A percentile compares a stretch with the other conserved stretches of the same genome.
These are phyloP conservation scores for Pteropus rufus DNA, from an alignment of 2,797 vertebrate species.

Conservation along the genomic window DNA sequence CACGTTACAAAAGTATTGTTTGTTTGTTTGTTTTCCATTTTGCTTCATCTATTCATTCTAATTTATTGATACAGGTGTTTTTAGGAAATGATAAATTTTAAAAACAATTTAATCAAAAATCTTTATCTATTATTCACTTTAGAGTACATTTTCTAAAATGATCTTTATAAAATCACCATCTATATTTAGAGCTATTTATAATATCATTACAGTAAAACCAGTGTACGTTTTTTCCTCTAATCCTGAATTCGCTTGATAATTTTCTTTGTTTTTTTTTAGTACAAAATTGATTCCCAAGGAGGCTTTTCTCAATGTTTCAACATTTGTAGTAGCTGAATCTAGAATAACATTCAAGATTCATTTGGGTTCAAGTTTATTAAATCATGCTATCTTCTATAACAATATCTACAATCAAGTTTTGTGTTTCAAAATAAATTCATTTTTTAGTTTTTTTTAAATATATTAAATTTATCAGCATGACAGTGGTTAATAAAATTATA, in stretches of 20 bases:
- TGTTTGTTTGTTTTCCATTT: not conserved
- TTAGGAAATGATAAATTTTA: not conserved
- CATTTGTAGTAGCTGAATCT: slow-evolving; percentile 17
- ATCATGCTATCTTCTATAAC: not conserved
- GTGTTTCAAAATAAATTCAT: not conserved
- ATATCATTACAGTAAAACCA: not conserved
- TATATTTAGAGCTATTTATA: slow-evolving; percentile 41
- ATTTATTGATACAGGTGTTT: not conserved
- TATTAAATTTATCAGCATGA: too few species aligned
- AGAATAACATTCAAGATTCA: not conserved
- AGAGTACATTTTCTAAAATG: slow-evolving; percentile 16
- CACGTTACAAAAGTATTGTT: not conserved
- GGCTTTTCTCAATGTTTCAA: slow-evolving; percentile 12
- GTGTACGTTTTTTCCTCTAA: not conserved
- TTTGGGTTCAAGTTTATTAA: slow-evolving; percentile 42
- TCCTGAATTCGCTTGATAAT: slow-evolving; percentile 20
- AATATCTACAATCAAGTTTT: not conserved
- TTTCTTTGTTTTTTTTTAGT: slow-evolving; percentile 39
- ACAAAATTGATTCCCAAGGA: not conserved
- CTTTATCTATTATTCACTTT: not conserved
- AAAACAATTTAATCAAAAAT: not conserved
- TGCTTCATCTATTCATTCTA: not conserved
- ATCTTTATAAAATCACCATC: not conserved
- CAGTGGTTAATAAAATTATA: too few species aligned
- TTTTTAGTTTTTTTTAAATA: too few species aligned